Conservation (phyloP, 2,888 invertebrate species). For the Hirtodrosophila histrioides region DNA sequence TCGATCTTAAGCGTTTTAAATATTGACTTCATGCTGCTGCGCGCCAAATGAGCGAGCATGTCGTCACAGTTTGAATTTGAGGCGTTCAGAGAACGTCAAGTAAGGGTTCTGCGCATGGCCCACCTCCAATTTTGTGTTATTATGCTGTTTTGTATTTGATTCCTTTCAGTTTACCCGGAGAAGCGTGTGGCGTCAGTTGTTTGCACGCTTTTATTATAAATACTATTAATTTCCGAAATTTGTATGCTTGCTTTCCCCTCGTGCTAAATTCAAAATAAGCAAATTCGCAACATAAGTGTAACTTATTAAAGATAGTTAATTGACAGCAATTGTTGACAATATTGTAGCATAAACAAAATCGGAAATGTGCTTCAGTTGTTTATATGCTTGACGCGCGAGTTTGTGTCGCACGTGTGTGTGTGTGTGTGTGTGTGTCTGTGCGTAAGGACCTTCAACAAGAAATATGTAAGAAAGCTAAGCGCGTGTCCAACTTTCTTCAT, state of each 20-base stretch:
- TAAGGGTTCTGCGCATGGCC: conserved; percentile 29
- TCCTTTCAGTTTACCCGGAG: conserved; percentile 53
- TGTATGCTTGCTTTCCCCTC: conserved; percentile 38
- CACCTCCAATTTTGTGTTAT: conserved; percentile 28
- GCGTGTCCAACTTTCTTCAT: conserved; percentile 66
- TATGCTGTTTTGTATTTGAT: conserved; percentile 12
- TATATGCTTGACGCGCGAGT: conserved; percentile 35
- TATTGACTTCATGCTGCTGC: not conserved
- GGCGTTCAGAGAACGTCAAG: not conserved
- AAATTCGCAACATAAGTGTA: conserved; percentile 20
- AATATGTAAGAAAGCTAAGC: conserved; percentile 65
- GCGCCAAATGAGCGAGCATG: not conserved
- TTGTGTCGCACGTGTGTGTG: conserved; percentile 37
- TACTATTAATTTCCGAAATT: conserved; percentile 9
- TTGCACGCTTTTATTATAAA: conserved; percentile 10
- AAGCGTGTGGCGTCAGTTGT: conserved; percentile 51
- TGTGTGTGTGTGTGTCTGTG: conserved; percentile 20
- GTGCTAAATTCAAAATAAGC: conserved; percentile 41
- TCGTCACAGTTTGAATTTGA: conserved; percentile 23
- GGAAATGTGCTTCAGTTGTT: conserved; percentile 53
- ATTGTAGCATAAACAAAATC: conserved; percentile 38
- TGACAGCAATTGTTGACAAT: conserved; percentile 27
- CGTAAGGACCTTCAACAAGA: conserved; percentile 65
- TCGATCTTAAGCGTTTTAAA: too few relatives aligned
- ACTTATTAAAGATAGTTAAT: conserved; percentile 11